These are phyloP conservation scores for Druon quercuslanigerum DNA, from an alignment of 1,140 invertebrate species.

Conservation along the genomic window DNA sequence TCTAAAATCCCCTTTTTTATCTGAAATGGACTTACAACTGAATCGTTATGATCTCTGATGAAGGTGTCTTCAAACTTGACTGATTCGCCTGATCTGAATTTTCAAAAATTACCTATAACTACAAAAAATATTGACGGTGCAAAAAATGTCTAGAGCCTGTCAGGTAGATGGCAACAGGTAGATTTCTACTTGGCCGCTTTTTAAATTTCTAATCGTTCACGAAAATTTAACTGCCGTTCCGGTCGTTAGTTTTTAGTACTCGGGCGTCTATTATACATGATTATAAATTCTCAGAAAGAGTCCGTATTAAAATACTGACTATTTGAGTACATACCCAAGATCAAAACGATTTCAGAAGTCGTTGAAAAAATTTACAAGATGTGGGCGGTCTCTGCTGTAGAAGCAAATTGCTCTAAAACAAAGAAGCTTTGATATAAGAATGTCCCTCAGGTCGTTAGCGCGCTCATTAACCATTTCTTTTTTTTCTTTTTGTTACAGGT, in stretches of 20 bases:
- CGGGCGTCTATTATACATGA: slow-evolving; percentile 10
- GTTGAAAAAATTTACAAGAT: neutral
- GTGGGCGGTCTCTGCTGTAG: neutral
- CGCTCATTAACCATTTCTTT: slow-evolving; percentile 19
- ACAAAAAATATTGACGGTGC: neutral
- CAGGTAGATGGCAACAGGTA: neutral
- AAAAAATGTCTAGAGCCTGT: neutral
- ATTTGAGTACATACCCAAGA: neutral
- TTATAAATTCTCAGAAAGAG: slow-evolving; percentile 22
- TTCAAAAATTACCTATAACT: neutral
- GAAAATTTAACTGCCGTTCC: slow-evolving; percentile 27
- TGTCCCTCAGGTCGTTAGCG: neutral
- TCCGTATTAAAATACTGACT: neutral
- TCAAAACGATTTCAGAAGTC: neutral
- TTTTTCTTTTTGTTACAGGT: slow-evolving; percentile 48
- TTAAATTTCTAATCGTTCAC: slow-evolving; percentile 24
- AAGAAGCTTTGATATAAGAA: neutral
- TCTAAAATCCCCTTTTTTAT: no score
- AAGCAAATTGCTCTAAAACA: neutral
- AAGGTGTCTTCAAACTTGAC: no score
- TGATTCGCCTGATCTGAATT: no score
- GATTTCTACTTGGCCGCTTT: neutral
- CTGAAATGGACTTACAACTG: no score
- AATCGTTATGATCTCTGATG: no score
- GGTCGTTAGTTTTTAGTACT: slow-evolving; percentile 26